Evolutionary conservation across 53 echinoderm and acorn worm genomes (phyloP), one percentile per base, ranked within the genome.

Genomic region (Echinometra lucunter): DNA sequence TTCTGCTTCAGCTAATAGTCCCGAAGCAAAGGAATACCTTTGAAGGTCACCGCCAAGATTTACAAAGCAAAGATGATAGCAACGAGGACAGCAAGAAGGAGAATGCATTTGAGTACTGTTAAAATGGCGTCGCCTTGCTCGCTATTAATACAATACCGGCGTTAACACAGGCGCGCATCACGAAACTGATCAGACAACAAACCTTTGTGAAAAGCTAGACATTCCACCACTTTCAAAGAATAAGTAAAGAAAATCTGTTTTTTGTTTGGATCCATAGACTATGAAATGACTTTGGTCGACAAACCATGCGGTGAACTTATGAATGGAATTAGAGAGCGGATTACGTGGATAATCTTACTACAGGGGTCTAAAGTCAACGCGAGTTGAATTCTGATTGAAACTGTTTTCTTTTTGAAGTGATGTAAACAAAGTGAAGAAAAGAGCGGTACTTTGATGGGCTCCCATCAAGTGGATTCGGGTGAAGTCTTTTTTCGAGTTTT

Each of bases 391-490:
- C 78, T 1, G 21, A 78, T 42, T 38, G 78, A 78, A 78, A 78
- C 78, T 34, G 78, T 78, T 78, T 38, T 78, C 72, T 78, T 42
- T 78, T 38, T 40, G 21, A 78, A 38, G 12, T 78, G 78, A 42
- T 78, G 78, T 78, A 78, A 78, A 42, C 78, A 78, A 78, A 12
- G 4, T 4, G 78, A 40, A 78, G 78, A 78, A 78, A 19, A 40
- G 78, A 23, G 78, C 78, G 78, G 78, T 12, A 4, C 78, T 78
- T 78, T 78, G 78, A 78, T 4, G 69, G 78, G 78, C 17, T 78
- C 78, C 18, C 7, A 19, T 6, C 42, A 23, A 4, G 78, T 21
- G 78, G 78, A 78, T 78, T 78, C 21, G 78, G 78, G 42, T 42
- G 30, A 78, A 42, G 78, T 63, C 63, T 18, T 63, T 63, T n/a